phyloP scores from a whole-genome alignment of 2,888 invertebrate genomes.

The Desoria tigrina region DNA sequence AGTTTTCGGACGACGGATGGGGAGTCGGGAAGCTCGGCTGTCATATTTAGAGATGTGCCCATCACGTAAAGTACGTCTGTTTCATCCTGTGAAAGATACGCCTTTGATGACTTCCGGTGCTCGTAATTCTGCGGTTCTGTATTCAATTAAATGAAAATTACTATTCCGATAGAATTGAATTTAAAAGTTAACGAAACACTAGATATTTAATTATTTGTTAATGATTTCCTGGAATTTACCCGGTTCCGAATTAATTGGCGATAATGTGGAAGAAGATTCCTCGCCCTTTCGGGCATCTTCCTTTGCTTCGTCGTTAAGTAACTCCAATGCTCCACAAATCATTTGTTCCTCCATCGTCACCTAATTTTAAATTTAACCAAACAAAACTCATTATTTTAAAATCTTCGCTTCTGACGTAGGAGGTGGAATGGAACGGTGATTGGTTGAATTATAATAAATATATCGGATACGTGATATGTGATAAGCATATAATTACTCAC shows the following conservation, averaged over 20 bases:
- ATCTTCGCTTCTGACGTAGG: constrained; percentile 4
- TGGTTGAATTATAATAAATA: too few species aligned
- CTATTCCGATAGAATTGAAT: background rate
- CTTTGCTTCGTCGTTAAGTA: constrained; percentile 87
- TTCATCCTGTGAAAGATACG: constrained; percentile 48
- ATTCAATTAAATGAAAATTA: constrained; percentile 7
- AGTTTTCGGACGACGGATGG: constrained; percentile 45
- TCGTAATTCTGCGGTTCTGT: constrained; percentile 29
- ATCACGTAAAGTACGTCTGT: constrained; percentile 53
- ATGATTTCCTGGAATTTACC: constrained; percentile 45
- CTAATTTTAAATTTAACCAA: constrained; percentile 58
- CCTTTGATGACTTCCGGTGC: constrained; percentile 38
- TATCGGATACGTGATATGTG: too few species aligned
- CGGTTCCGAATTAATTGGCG: constrained; percentile 55
- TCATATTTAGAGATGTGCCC: constrained; percentile 45
- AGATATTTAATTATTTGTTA: background rate
- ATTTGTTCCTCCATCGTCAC: constrained; percentile 92
- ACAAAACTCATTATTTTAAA: background rate
- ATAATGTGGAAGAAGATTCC: constrained; percentile 53
- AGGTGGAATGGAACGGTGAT: background rate
- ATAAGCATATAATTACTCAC: too few species aligned
- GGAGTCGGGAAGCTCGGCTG: constrained; percentile 52
- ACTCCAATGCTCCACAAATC: constrained; percentile 90
- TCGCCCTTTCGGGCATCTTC: constrained; percentile 80
- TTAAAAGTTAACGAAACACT: background rate